Evolutionary conservation across 2,888 invertebrate genomes (phyloP), one percentile per base, ranked within the genome.

Genomic region (Rhodophaea formosa): DNA sequence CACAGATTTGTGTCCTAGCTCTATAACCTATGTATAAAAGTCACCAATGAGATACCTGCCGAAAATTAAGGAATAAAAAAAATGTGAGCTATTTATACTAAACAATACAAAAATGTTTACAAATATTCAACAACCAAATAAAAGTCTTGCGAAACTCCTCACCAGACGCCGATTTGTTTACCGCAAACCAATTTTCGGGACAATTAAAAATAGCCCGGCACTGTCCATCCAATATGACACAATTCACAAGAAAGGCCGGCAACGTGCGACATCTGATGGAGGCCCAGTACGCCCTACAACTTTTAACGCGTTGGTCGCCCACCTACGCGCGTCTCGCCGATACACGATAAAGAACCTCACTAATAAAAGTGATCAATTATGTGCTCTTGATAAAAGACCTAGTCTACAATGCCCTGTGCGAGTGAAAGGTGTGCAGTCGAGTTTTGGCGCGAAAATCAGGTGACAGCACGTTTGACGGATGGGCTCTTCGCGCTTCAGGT

Each of bases 401-500:
- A 53, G 58, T 44, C 60, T 69, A 82, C 80, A 80, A 80, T 84
- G 84, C 77, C 8, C 17, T 8, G 76, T 72, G 66, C 68, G 74
- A 75, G 83, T 81, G 81, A 78, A 77, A 75, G 79, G 68, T 75
- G 76, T 65, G 64, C 71, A 62, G 64, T 77, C 75, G 80, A 77
- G 74, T 79, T 86, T 84, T 80, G 84, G 83, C 86, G 87, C 77
- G 72, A 84, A 84, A 82, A 76, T 61, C 59, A 65, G 65, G 73
- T 70, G 79, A 75, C 79, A 74, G 66, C 70, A 65, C 72, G 73
- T 70, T 75, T 88, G 88, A 89, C 88, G 80, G 83, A 88, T 88
- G 88, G 83, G 72, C 76, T 79, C 85, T 82, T 80, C 87, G 84
- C 87, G 70, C 76, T 81, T 82, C 86, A 88, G 88, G 89, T 88